Base-by-base conservation (phyloP, 2,888 invertebrate genomes). In the Arge pagana region DNA sequence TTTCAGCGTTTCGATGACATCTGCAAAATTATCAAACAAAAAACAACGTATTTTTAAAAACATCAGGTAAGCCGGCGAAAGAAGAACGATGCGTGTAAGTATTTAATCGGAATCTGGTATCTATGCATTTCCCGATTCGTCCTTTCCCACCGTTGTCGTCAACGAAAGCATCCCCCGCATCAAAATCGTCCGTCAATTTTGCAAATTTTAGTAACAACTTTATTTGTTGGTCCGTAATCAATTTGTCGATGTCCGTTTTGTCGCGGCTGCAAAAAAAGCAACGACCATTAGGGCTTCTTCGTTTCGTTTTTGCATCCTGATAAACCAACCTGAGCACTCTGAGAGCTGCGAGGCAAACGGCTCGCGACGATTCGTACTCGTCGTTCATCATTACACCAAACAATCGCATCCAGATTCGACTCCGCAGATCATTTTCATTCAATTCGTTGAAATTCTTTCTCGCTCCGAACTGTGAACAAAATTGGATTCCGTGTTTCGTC, bases 1-100 rank as follows among this genome's bases (percentile, higher is more conserved):
- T 78, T 96, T 96, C 48, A 91, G 79, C 0, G 93, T 88, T 77
- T 95, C 95, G 4, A 90, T 79, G 2, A 81, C 82, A 18, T 85
- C 79, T 72, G 83, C 77, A 71, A 84, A 81, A 23, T 78, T 10
- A 28, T n/a, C n/a, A n/a, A 2, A 31, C 19, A 30, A 1, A 52
- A 67, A 55, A 26, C 30, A 54, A 36, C 51, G 33, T 21, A 33
- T 31, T 45, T 49, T 16, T 5, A 8, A 15, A 39, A 18, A 31
- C 3, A 6, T 35, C 7, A 23, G 60, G 51, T 6, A 53, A 55
- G 19, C 51, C 19, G 39, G 28, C 39, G 28, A 16, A 11, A 37
- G 21, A 24, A 15, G 26, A 36, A 24, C 37, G 18, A 35, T 23
- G 10, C 18, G 1, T 18, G 13, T 26, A 43, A 4, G 6, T 42